These are phyloP conservation scores for Rallus limicola DNA, from an alignment of 2,113 vertebrate genomes.

Conservation along the genomic window DNA sequence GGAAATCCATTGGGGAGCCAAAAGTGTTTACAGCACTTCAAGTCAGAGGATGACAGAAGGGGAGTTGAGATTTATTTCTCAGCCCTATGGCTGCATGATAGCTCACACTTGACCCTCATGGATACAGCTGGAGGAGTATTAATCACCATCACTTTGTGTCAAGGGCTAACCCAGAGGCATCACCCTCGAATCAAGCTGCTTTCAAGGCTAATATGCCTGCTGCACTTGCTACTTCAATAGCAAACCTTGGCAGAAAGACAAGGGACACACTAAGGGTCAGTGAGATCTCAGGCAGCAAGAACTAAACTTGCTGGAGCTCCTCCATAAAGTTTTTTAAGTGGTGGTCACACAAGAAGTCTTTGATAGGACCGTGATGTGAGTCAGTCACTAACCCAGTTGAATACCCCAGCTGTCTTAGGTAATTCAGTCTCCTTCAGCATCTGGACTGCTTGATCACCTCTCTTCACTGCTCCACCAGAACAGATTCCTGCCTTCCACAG, in stretches of 20 bases:
- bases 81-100: neutral
- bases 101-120: neutral
- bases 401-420: neutral
- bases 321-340: neutral
- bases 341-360: neutral
- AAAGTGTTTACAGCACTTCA: neutral
- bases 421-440: neutral
- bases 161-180: neutral
- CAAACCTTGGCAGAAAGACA: neutral
- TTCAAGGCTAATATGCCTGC: neutral
- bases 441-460: neutral
- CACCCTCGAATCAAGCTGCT: neutral
- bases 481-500: neutral
- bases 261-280: neutral
- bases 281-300: neutral
- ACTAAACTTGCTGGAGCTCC: neutral
- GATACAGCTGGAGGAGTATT: neutral
- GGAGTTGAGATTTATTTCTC: neutral
- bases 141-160: neutral
- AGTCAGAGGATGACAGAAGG: neutral
- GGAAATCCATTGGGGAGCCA: neutral
- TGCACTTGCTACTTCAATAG: neutral
- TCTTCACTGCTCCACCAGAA: neutral
- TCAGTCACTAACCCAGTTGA: neutral
- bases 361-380: neutral